These are phyloP conservation scores for Eulemur rufifrons DNA, from an alignment of 2,113 vertebrate genomes.

Conservation along the genomic window DNA sequence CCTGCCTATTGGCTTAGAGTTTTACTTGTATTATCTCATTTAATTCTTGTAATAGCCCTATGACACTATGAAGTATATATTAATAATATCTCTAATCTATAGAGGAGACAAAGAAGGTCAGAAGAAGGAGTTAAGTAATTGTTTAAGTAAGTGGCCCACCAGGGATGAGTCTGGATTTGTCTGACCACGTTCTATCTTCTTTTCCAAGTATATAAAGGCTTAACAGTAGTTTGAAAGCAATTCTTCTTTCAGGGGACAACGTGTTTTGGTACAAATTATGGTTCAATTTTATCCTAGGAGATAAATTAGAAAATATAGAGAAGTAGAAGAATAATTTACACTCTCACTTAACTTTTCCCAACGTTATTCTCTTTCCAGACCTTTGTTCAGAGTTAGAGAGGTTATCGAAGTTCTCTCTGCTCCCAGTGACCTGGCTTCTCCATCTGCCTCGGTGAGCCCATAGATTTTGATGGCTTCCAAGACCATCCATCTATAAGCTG, in stretches of 20 bases:
- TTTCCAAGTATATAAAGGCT: neutral
- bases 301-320: neutral
- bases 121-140: neutral
- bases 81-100: neutral
- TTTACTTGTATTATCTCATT: neutral
- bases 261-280: neutral
- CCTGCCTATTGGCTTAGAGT: neutral
- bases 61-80: neutral
- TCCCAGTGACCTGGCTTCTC: neutral
- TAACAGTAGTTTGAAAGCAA: neutral
- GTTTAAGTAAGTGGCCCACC: neutral
- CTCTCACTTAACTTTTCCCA: neutral
- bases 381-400: neutral
- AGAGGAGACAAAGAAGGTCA: neutral
- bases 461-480: neutral
- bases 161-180: neutral
- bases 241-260: neutral
- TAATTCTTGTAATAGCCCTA: neutral
- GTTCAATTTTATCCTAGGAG: neutral
- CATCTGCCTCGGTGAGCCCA: fast-evolving
- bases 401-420: neutral
- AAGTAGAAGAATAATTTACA: neutral
- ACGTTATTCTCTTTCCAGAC: neutral
- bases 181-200: neutral
- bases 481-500: neutral